phyloP scores from a whole-genome alignment of 2,113 vertebrate genomes.

The Semicossyphus pulcher region DNA sequence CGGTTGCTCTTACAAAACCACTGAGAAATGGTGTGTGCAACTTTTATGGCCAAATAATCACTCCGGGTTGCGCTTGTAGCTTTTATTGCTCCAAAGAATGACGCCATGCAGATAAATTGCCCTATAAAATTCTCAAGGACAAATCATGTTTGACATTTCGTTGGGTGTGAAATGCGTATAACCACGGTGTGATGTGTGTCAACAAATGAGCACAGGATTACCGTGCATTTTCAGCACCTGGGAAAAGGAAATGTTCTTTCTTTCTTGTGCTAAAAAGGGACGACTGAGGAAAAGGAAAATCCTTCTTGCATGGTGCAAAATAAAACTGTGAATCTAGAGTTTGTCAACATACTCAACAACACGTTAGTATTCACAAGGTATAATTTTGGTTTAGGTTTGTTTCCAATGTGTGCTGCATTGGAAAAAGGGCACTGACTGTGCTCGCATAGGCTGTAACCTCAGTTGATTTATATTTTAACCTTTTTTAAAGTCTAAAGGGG shows the following conservation, averaged over 20 bases:
- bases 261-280: not conserved
- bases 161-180: not conserved
- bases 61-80: not conserved
- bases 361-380: not conserved
- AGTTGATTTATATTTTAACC: too few species aligned
- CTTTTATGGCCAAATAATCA: constrained; percentile 4
- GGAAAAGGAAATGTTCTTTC: not conserved
- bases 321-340: not conserved
- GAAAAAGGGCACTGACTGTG: not conserved
- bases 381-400: not conserved
- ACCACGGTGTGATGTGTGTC: not conserved
- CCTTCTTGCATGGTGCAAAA: not conserved
- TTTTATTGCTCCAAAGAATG: constrained; percentile 6
- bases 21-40: not conserved
- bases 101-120: not conserved
- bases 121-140: not conserved
- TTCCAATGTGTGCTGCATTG: not conserved
- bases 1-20: not conserved
- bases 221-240: not conserved
- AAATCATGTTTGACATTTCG: not conserved
- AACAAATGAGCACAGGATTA: not conserved
- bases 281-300: not conserved
- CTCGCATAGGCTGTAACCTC: too few species aligned
- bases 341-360: not conserved
- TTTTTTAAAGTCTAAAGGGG: too few species aligned